phyloP scores from a whole-genome alignment of 2,888 invertebrate genomes.

The Lycophotia porphyrea region DNA sequence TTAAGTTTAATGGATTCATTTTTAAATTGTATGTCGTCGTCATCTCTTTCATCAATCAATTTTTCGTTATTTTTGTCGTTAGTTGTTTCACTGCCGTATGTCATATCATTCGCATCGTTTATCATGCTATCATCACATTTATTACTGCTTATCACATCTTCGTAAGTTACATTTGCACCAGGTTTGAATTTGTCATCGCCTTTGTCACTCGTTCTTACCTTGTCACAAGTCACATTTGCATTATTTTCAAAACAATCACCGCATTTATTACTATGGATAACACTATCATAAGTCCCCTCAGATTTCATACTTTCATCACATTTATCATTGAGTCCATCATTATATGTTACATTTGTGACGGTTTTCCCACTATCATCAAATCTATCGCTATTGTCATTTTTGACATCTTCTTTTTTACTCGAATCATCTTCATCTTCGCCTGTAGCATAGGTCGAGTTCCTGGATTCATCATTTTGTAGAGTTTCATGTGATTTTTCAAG shows the following conservation, averaged over 20 bases:
- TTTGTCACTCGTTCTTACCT: constrained; percentile 8
- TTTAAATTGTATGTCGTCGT: constrained; percentile 37
- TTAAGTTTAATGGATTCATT: constrained; percentile 29
- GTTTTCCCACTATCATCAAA: constrained; percentile 26
- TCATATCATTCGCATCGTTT: constrained; percentile 6
- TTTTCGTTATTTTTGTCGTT: constrained; percentile 21
- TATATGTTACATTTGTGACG: constrained; percentile 38
- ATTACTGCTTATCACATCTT: neutral
- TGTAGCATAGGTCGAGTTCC: constrained; percentile 58
- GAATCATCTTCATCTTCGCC: constrained; percentile 63
- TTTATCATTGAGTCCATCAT: constrained; percentile 23
- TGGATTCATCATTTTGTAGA: constrained; percentile 65
- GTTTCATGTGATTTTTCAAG: constrained; percentile 68
- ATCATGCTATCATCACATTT: constrained; percentile 18
- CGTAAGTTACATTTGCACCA: constrained; percentile 6
- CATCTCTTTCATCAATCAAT: constrained; percentile 22
- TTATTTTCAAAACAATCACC: constrained; percentile 39
- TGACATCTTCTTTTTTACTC: constrained; percentile 12
- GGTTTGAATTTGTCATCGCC: constrained; percentile 31
- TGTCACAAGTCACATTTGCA: constrained; percentile 42
- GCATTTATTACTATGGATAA: constrained; percentile 36
- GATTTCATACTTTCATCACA: constrained; percentile 18
- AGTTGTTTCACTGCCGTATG: constrained; percentile 2
- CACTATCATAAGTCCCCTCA: constrained; percentile 19
- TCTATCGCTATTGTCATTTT: constrained; percentile 8